These are phyloP conservation scores for Melitaea athalia DNA, from an alignment of 2,888 invertebrate genomes.

Conservation along the genomic window DNA sequence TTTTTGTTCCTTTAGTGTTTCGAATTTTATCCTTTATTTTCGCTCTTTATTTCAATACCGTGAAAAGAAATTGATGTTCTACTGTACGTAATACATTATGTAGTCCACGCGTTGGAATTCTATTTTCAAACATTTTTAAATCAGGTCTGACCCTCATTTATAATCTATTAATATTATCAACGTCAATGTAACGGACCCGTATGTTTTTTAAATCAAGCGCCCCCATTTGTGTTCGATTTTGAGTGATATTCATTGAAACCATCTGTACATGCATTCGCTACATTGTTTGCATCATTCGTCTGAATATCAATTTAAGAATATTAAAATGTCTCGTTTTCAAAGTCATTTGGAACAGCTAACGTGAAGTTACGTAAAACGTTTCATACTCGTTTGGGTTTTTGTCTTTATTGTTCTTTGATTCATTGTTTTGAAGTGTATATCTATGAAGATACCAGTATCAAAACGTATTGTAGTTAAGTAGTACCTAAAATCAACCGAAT, in stretches of 20 bases:
- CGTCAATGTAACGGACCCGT: conserved; percentile 35
- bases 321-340: conserved; percentile 1
- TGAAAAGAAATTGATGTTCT: conserved; percentile 5
- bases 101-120: conserved; percentile 26
- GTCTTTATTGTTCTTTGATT: background rate
- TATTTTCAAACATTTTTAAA: conserved; percentile 25
- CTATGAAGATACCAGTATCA: no score
- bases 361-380: background rate
- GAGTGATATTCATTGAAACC: conserved; percentile 5
- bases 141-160: conserved; percentile 26
- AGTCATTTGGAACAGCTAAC: background rate
- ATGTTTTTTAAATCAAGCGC: conserved; percentile 37
- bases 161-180: conserved; percentile 20
- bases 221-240: conserved; percentile 23
- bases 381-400: background rate
- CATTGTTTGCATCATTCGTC: conserved; percentile 1
- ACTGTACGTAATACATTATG: conserved; percentile 26
- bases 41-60: conserved; percentile 1
- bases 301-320: conserved; percentile 13
- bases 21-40: background rate
- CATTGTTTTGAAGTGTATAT: no score
- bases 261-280: conserved; percentile 3
- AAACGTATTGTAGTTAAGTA: no score
- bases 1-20: background rate
- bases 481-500: no score